These are phyloP conservation scores for Coregonus clupeaformis DNA, from an alignment of 2,113 vertebrate species.

Conservation along the genomic window DNA sequence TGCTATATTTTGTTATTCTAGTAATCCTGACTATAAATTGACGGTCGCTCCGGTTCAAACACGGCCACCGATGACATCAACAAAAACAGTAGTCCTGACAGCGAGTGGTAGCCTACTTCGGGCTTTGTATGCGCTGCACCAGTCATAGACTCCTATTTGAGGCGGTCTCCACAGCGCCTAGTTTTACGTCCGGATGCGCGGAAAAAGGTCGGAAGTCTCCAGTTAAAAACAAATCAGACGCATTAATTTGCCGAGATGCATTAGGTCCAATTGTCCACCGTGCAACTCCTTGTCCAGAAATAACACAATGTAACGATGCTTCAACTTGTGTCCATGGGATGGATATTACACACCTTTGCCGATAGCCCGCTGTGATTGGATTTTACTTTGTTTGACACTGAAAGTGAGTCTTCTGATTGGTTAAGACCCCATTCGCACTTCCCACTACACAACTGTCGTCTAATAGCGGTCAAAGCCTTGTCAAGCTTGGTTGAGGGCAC, in stretches of 20 bases:
- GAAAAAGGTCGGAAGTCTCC: not conserved
- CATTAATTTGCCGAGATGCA: slow-evolving; percentile 1
- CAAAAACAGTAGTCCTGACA: slow-evolving; percentile 65
- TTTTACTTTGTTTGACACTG: not conserved
- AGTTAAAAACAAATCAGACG: not conserved
- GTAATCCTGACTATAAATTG: slow-evolving; percentile 41
- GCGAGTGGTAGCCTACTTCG: slow-evolving; percentile 35
- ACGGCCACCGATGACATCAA: slow-evolving; percentile 66
- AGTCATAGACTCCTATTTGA: slow-evolving; percentile 7
- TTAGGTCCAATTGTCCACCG: slow-evolving; percentile 7
- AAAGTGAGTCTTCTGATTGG: slow-evolving; percentile 56
- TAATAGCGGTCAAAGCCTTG: slow-evolving; percentile 43
- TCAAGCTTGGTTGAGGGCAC: slow-evolving; percentile 62
- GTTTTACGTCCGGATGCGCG: not conserved
- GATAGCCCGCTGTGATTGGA: slow-evolving; percentile 56
- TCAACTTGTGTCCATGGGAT: slow-evolving; percentile 36
- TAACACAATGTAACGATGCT: slow-evolving; percentile 33
- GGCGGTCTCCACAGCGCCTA: not conserved
- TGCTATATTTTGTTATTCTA: slow-evolving; percentile 41
- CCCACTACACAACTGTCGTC: not conserved
- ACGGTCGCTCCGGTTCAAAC: slow-evolving; percentile 53
- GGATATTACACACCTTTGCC: slow-evolving; percentile 33
- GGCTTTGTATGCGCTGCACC: slow-evolving; percentile 35
- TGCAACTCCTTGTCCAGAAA: slow-evolving; percentile 28
- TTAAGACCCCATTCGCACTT: not conserved